phyloP scores from a whole-genome alignment of 2,888 invertebrate genomes.

The Agriopis marginaria region DNA sequence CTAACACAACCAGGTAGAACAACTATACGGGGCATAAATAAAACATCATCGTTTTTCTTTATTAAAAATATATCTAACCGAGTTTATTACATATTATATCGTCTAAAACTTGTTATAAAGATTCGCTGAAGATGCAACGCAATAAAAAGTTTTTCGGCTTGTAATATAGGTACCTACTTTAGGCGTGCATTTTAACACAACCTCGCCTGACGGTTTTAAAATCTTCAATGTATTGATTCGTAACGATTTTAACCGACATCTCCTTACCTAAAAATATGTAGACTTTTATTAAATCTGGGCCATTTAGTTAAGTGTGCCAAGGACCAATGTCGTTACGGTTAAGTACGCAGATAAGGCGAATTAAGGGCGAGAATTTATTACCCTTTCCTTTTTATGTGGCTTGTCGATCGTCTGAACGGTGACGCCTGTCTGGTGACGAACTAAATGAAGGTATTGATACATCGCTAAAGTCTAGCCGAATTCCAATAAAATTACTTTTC shows the following conservation, averaged over 20 bases:
- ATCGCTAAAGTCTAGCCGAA: background rate
- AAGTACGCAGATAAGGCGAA: slow-evolving; percentile 45
- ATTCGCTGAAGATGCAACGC: too few species aligned
- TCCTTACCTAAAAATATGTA: slow-evolving; percentile 14
- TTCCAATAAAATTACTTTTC: too few species aligned
- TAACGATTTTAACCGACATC: background rate
- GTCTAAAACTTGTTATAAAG: too few species aligned
- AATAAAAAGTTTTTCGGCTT: too few species aligned
- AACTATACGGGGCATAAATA: too few species aligned
- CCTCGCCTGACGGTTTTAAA: background rate
- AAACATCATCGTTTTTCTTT: too few species aligned
- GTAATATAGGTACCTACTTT: background rate
- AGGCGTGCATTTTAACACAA: background rate
- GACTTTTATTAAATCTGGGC: slow-evolving; percentile 33
- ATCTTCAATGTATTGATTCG: background rate
- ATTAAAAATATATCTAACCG: too few species aligned
- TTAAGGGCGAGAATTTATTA: slow-evolving; percentile 46
- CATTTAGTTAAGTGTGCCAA: slow-evolving; percentile 39
- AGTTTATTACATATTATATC: too few species aligned
- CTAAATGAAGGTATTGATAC: background rate
- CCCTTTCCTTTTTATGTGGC: slow-evolving; percentile 37
- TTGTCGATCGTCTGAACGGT: slow-evolving; percentile 24
- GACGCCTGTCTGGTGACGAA: slow-evolving; percentile 25
- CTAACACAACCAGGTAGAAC: too few species aligned
- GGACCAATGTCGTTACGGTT: slow-evolving; percentile 38